Evolutionary conservation across 1,140 invertebrate species (phyloP), one percentile per base, ranked within the genome.

Genomic region (Notospermus geniculatus): DNA sequence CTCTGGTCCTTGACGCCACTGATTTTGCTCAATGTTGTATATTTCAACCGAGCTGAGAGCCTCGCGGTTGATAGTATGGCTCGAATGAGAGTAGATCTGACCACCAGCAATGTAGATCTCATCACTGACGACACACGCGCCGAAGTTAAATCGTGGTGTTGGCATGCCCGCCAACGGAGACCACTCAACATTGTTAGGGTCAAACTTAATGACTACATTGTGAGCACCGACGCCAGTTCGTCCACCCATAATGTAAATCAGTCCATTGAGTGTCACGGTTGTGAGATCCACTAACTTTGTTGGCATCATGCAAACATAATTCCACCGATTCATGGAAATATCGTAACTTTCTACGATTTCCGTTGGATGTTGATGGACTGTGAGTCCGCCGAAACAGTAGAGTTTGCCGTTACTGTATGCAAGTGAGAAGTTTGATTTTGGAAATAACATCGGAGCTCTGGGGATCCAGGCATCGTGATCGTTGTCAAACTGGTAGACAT

Each of bases 171-270:
- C 86, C 59, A 95, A 82, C 57, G 85, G 80, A 46, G 83, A 86
- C 90, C 91, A 95, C 76, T 91, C 87, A 63, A 87, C 85, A 2
- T 87, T 90, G 1, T 87, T 85, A 0, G 91, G 91, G 28, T 78
- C 69, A 58, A 72, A 80, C 50, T 71, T 68, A 71, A 59, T 90
- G 58, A 90, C 87, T 41, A 92, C 85, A 80, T 94, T 92, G 59
- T 92, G 84, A 7, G 73, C 74, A 71, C 89, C 88, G 50, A 88
- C 87, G 70, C 91, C 89, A 30, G 91, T 94, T 77, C 92, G 92
- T 0, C 94, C 93, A 36, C 94, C 94, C 28, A 95, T 90, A 63
- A 96, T 86, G 75, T 95, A 97, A 71, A 96, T 95, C 23, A 94
- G 82, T 87, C 90, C 90, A 83, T 91, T 88, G 79, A 91, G 91